A percentile compares a stretch with the other conserved stretches of the same genome.
These are phyloP conservation scores for Hirudo medicinalis DNA, from an alignment of 1,140 invertebrate genomes.

Conservation along the genomic window DNA sequence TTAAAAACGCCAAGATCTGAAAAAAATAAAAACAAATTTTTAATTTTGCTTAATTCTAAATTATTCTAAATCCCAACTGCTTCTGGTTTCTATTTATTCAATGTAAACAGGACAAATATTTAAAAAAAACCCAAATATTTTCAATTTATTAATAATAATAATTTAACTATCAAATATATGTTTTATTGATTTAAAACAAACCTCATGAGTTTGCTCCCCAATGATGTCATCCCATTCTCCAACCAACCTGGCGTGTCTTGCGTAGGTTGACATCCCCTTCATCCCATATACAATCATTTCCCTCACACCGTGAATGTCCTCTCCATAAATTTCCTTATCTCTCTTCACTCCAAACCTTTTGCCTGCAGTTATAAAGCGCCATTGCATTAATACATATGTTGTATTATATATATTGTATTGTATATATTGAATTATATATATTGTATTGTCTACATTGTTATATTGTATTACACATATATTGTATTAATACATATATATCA, in stretches of 20 bases:
- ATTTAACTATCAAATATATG: neutral
- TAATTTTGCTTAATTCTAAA: neutral
- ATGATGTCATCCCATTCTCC: slow-evolving; percentile 25
- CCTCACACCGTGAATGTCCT: slow-evolving; percentile 27
- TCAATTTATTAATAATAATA: neutral
- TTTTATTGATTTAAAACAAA: neutral
- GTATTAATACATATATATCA: no score
- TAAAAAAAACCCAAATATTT: slow-evolving; percentile 1
- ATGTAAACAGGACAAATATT: slow-evolving; percentile 7
- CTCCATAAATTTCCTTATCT: slow-evolving; percentile 25
- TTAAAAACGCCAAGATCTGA: slow-evolving; percentile 26
- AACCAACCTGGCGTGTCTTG: slow-evolving; percentile 24
- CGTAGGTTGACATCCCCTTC: slow-evolving; percentile 27
- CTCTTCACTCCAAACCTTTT: slow-evolving; percentile 25
- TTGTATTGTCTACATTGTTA: no score
- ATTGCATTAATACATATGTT: no score
- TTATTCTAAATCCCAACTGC: neutral
- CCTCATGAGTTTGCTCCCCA: slow-evolving; percentile 25
- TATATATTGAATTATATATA: no score
- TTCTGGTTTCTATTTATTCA: neutral
- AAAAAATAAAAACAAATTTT: neutral
- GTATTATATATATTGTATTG: no score
- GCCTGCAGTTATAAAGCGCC: neutral
- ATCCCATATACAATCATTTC: slow-evolving; percentile 29
- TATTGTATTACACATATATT: no score